Evolutionary conservation across 2,797 vertebrate genomes (phyloP).

Genomic region (Coccyzus lansbergi): DNA sequence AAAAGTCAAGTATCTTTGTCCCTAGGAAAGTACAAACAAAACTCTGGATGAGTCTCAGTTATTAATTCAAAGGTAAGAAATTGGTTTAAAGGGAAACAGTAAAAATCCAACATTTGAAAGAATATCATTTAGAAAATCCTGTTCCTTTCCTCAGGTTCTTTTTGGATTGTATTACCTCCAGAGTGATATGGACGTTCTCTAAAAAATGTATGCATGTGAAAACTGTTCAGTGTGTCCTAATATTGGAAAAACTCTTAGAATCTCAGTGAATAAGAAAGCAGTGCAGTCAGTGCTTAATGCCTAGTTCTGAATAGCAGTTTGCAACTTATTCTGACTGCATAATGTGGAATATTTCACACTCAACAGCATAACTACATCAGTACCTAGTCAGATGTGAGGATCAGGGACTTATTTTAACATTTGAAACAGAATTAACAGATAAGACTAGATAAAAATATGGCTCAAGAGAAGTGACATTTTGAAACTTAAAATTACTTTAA

Average conservation of each 20-base stretch:
- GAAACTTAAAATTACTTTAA: background rate
- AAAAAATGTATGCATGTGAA: background rate
- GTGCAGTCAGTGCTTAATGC: background rate
- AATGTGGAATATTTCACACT: background rate
- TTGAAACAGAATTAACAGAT: background rate
- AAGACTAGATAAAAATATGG: background rate
- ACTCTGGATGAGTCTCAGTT: background rate
- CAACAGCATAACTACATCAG: background rate
- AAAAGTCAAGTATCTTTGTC: background rate
- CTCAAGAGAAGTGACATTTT: background rate
- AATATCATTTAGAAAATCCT: background rate
- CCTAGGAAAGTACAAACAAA: background rate
- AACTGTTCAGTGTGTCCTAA: background rate
- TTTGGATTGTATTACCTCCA: background rate
- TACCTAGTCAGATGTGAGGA: background rate
- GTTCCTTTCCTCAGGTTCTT: background rate
- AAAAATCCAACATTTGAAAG: background rate
- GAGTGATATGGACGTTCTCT: background rate
- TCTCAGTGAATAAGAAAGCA: background rate
- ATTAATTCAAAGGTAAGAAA: background rate
- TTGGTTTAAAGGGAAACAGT: background rate
- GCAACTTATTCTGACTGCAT: background rate
- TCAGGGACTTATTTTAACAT: background rate
- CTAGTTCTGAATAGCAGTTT: background rate
- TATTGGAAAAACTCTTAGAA: background rate